Evolutionary conservation across 1,140 invertebrate genomes (phyloP).

Genomic region (Bradysia coprophila): DNA sequence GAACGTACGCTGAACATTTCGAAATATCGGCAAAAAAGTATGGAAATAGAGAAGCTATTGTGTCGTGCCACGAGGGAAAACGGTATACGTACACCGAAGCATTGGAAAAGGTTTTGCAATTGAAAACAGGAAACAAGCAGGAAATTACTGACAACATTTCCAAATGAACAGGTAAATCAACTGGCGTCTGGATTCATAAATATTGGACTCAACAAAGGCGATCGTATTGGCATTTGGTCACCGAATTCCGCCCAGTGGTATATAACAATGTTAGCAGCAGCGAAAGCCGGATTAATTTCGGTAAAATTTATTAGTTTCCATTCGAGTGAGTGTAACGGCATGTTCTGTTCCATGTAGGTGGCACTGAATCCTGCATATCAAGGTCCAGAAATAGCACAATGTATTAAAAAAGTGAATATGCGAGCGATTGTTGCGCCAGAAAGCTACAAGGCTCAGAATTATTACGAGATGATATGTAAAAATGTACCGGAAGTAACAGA

Average conservation of each 20-base stretch:
- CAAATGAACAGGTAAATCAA: conserved; percentile 37
- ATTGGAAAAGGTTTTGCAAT: conserved; percentile 33
- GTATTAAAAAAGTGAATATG: conserved; percentile 55
- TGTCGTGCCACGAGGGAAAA: conserved; percentile 37
- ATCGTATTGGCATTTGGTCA: conserved; percentile 74
- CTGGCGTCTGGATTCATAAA: conserved; percentile 61
- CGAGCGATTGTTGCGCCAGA: conserved; percentile 52
- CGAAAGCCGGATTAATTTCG: conserved; percentile 61
- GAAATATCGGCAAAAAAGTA: conserved; percentile 31
- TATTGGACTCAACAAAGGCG: conserved; percentile 60
- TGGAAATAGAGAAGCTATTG: conserved; percentile 36
- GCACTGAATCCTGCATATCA: conserved; percentile 74
- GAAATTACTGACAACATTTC: neutral
- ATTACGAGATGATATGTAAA: conserved; percentile 41
- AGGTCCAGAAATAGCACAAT: conserved; percentile 55
- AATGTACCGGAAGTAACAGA: conserved; percentile 29
- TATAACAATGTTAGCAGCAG: conserved; percentile 52
- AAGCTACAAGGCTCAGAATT: conserved; percentile 46
- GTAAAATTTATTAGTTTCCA: conserved; percentile 26
- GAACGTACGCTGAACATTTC: conserved; percentile 42
- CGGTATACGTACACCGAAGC: conserved; percentile 42
- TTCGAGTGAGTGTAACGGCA: neutral
- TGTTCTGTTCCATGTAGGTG: conserved; percentile 33
- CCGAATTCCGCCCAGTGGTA: conserved; percentile 78
- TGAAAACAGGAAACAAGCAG: neutral